Base-by-base conservation (phyloP, 2,888 invertebrate species). In the Spodoptera picta region DNA sequence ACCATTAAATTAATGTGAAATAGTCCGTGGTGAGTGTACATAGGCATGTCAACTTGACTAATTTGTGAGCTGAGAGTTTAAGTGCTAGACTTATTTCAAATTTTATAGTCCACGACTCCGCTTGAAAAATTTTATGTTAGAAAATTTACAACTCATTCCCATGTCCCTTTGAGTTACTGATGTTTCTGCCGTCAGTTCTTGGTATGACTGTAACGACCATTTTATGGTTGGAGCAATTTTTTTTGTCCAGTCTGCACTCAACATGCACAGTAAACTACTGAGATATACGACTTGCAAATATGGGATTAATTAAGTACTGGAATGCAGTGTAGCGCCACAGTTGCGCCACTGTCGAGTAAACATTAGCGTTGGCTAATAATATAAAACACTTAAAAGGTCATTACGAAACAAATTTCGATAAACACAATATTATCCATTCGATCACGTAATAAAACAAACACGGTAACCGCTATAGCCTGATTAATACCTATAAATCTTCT, bases 371-470 rank as follows among this genome's bases (percentile, higher is more conserved):
- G 78, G 86, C 85, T 85, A 90, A 90, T 85, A 90, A 90, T 89
- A 86, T 85, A 83, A 87, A 88, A 87, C 84, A 88, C 87, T 87
- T 87, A 86, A 87, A 83, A 83, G 82, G 75, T 79, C 80, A 84
- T 90, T 90, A 83, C 85, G 82, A 87, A 90, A 90, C 81, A 65
- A 79, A 83, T 87, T 89, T 87, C 89, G 85, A 85, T 87, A 87
- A 87, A 87, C 84, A 88, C 74, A 79, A 76, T 83, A 90, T 89
- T 87, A 87, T 85, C 84, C 77, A 75, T 75, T 75, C 69, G 80
- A 82, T 90, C 88, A 88, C 87, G 89, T 89, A 90, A 92, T 87
- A 88, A 87, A 87, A 87, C 86, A 88, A 89, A 87, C 83, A 84
- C 62, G 77, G 82, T 83, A 81, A 83, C 84, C 79, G 80, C 77